These are phyloP conservation scores for Babylonia areolata DNA, from an alignment of 1,140 invertebrate genomes.

Conservation along the genomic window DNA sequence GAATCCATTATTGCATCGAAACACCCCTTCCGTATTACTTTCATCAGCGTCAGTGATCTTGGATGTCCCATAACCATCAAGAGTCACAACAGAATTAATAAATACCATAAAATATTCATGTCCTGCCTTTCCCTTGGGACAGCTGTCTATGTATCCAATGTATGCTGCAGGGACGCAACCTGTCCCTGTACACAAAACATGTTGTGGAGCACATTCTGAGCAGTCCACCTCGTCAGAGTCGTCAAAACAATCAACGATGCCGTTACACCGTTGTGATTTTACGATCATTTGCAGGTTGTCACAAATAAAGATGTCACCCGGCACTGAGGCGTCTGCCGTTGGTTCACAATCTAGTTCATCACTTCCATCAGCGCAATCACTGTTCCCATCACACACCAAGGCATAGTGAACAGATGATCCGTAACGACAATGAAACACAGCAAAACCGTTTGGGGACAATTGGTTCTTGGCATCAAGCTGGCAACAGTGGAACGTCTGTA, in stretches of 20 bases:
- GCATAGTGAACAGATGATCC: slow-evolving; percentile 12
- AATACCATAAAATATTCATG: background rate
- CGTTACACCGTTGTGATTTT: background rate
- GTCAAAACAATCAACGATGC: background rate
- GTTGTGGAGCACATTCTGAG: background rate
- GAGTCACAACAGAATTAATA: background rate
- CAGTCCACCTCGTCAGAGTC: background rate
- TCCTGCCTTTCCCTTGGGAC: too few species aligned
- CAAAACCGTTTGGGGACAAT: background rate
- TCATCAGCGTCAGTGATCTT: too few species aligned
- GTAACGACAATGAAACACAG: background rate
- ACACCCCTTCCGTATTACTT: too few species aligned
- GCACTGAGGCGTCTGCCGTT: background rate
- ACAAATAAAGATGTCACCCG: slow-evolving; percentile 3
- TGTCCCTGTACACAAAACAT: background rate
- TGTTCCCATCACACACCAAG: slow-evolving; percentile 38
- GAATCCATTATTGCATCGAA: background rate
- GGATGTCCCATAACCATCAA: background rate
- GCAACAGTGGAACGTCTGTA: slow-evolving; percentile 14
- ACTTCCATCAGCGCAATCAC: slow-evolving; percentile 26
- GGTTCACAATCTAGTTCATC: slow-evolving; percentile 32
- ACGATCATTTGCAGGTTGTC: background rate
- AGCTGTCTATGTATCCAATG: background rate
- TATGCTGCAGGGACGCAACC: background rate
- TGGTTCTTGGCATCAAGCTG: background rate